Percentiles rank a stretch among this genome's conserved stretches.
phyloP scores from a whole-genome alignment of 2,797 vertebrate species.

The Sebastes oblongus region DNA sequence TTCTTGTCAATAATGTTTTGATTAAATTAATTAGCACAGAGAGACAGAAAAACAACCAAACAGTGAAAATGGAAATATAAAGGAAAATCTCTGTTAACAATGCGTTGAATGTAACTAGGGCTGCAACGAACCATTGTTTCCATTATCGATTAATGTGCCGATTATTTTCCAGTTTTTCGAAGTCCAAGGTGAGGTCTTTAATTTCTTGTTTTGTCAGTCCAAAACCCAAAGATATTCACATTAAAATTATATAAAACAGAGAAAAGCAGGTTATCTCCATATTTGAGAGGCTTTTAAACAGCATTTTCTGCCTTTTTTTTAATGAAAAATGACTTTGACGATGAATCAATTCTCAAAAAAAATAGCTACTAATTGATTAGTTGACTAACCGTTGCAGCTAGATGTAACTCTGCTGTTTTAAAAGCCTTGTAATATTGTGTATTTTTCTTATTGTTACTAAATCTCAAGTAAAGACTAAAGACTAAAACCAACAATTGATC shows the following conservation, averaged over 20 bases:
- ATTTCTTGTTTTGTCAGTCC: no score
- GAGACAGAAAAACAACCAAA: background rate
- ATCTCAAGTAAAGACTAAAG: background rate
- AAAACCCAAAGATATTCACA: no score
- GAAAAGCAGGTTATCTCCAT: no score
- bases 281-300: no score
- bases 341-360: no score
- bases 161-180: no score
- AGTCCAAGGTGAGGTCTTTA: no score
- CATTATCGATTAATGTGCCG: no score
- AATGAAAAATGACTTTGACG: no score
- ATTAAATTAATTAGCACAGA: slow-evolving; percentile 5
- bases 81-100: background rate
- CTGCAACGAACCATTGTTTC: no score
- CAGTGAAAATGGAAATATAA: background rate
- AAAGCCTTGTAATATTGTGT: background rate
- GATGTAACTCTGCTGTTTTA: background rate
- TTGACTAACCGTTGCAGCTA: fast-evolving
- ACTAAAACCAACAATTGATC: background rate
- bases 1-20: slow-evolving; percentile 1
- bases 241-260: no score
- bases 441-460: background rate
- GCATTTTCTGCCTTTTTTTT: no score
- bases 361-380: fast-evolving
- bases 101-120: background rate